Percentiles rank a stretch among this genome's conserved stretches.
phyloP scores from a whole-genome alignment of 1,140 invertebrate species.

The Zaprionus nigranus region DNA sequence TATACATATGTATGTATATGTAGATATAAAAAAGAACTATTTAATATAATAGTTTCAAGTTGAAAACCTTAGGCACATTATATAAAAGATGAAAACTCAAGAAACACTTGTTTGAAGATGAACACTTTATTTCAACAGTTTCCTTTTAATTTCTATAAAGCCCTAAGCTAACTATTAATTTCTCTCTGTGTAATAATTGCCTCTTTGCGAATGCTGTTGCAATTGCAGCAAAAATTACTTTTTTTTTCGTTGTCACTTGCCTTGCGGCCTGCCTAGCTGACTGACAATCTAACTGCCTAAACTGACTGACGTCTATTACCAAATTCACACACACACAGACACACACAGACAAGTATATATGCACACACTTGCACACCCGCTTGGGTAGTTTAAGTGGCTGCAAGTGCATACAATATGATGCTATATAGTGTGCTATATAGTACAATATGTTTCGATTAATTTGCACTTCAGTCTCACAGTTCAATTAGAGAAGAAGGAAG shows the following conservation, averaged over 20 bases:
- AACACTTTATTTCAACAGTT: too few species aligned
- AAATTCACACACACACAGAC: constrained; percentile 45
- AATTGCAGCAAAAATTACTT: constrained; percentile 68
- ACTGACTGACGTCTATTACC: constrained; percentile 57
- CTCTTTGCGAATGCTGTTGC: constrained; percentile 31
- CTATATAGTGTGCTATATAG: constrained; percentile 2
- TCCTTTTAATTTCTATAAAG: too few species aligned
- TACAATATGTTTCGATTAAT: constrained; percentile 38
- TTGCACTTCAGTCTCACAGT: constrained; percentile 48
- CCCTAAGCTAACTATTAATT: neutral
- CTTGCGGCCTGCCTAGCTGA: constrained; percentile 35
- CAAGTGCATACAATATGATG: constrained; percentile 40
- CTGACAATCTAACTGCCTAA: constrained; percentile 35
- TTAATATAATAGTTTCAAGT: neutral
- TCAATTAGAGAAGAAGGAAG: constrained; percentile 29
- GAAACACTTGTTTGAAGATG: too few species aligned
- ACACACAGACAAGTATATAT: constrained; percentile 13
- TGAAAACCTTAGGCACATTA: neutral
- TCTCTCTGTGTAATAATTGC: constrained; percentile 48
- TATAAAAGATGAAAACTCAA: too few species aligned
- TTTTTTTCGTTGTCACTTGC: constrained; percentile 56
- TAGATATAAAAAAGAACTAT: neutral
- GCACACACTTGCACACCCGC: neutral
- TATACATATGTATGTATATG: neutral
- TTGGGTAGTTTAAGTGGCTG: constrained; percentile 17